A percentile compares a stretch with the other conserved stretches of the same genome.
These are phyloP conservation scores for Aethina tumida DNA, from an alignment of 1,140 invertebrate species.

Conservation along the genomic window DNA sequence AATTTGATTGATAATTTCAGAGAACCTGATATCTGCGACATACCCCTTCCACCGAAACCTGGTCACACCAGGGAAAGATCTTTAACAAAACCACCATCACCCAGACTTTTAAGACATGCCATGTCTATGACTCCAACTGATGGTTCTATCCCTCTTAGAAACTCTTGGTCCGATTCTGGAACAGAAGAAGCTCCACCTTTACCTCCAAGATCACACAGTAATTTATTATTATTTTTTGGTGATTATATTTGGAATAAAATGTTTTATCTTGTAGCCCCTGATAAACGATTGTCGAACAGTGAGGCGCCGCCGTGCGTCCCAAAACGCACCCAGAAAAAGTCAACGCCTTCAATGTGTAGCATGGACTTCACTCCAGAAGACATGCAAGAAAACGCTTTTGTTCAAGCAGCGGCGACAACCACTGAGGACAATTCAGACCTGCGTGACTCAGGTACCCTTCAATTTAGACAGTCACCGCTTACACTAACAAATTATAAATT, in stretches of 20 bases:
- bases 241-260: conserved; percentile 17
- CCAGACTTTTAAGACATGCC: conserved; percentile 44
- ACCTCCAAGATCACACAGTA: conserved; percentile 50
- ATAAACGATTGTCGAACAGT: conserved; percentile 41
- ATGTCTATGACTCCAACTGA: conserved; percentile 39
- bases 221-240: conserved; percentile 24
- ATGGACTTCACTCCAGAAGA: conserved; percentile 25
- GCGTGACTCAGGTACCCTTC: conserved; percentile 42
- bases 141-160: conserved; percentile 38
- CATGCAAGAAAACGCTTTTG: conserved; percentile 3
- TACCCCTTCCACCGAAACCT: conserved; percentile 41
- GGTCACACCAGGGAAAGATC: conserved; percentile 43
- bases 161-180: conserved; percentile 48
- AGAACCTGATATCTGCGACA: conserved; percentile 31
- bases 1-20: conserved; percentile 13
- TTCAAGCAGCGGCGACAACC: conserved; percentile 12
- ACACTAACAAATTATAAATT: neutral
- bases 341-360: conserved; percentile 29
- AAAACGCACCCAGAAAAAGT: conserved; percentile 46
- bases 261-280: conserved; percentile 38
- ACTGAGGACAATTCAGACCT: conserved; percentile 36
- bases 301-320: conserved; percentile 48
- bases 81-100: conserved; percentile 49
- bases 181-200: conserved; percentile 46
- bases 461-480: conserved; percentile 3